Evolutionary conservation across 1,140 invertebrate genomes (phyloP).

Genomic region (Idris sp.): DNA sequence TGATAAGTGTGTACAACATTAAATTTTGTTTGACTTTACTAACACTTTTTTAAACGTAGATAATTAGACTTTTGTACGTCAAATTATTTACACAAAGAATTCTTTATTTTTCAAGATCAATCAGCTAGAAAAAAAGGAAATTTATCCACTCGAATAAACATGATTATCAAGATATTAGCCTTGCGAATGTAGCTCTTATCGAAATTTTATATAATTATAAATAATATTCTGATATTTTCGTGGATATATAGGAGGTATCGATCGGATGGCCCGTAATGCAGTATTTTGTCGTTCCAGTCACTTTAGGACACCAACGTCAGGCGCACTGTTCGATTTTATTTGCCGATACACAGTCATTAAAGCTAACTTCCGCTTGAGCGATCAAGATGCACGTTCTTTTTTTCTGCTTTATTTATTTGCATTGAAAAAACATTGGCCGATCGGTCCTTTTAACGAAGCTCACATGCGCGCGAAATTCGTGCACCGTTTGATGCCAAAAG

Average conservation of each 20-base stretch:
- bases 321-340: slow-evolving; percentile 54
- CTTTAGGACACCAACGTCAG: slow-evolving; percentile 59
- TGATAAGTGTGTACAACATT: no score
- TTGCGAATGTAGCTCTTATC: no score
- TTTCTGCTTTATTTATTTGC: slow-evolving; percentile 49
- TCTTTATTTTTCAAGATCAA: no score
- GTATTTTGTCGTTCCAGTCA: slow-evolving; percentile 57
- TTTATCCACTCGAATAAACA: no score
- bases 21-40: no score
- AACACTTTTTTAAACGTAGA: no score
- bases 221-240: slow-evolving; percentile 18
- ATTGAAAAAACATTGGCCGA: slow-evolving; percentile 22
- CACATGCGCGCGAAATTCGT: slow-evolving; percentile 17
- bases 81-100: no score
- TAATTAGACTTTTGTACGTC: no score
- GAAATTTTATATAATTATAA: slow-evolving; percentile 37
- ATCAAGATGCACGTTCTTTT: slow-evolving; percentile 42
- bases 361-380: slow-evolving; percentile 47
- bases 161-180: no score
- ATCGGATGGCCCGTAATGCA: slow-evolving; percentile 42
- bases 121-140: no score
- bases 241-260: slow-evolving; percentile 19
- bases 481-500: slow-evolving; percentile 11
- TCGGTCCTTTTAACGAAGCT: slow-evolving; percentile 31
- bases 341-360: slow-evolving; percentile 58